Percentiles rank a stretch among this genome's conserved stretches.
phyloP scores from a whole-genome alignment of 2,797 vertebrate species.

The Aphelocoma californica region DNA sequence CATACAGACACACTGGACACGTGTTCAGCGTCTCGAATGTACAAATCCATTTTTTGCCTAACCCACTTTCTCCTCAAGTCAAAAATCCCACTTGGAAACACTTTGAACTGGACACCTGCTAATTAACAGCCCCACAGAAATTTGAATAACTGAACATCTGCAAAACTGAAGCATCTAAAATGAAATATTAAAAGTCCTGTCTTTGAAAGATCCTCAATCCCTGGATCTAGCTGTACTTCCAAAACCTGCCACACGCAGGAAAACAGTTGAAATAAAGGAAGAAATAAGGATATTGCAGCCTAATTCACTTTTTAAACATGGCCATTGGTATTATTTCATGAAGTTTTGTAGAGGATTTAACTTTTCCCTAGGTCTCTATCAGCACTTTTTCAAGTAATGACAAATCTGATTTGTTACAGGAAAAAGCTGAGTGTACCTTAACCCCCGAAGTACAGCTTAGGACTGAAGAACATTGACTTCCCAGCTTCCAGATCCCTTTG shows the following conservation, averaged over 20 bases:
- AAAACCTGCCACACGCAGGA: background rate
- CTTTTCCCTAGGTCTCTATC: background rate
- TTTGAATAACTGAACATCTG: background rate
- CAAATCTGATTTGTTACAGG: constrained; percentile 40
- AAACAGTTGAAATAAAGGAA: background rate
- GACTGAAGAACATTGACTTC: background rate
- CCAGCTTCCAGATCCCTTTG: background rate
- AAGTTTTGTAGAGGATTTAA: background rate
- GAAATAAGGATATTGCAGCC: background rate
- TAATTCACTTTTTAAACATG: background rate
- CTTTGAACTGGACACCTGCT: background rate
- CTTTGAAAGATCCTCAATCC: background rate
- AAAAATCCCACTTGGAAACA: background rate
- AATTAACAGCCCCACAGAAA: background rate
- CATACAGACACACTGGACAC: fast-evolving
- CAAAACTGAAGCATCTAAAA: background rate
- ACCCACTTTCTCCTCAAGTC: background rate
- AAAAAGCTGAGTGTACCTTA: background rate
- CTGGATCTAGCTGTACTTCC: background rate
- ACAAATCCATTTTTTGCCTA: background rate
- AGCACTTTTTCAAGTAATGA: constrained; percentile 15
- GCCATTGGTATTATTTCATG: background rate
- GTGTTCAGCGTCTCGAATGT: fast-evolving
- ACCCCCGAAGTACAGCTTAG: background rate
- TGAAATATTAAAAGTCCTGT: background rate